Evolutionary conservation across 2,888 invertebrate genomes (phyloP).

Genomic region (Drosophila aldrichi): DNA sequence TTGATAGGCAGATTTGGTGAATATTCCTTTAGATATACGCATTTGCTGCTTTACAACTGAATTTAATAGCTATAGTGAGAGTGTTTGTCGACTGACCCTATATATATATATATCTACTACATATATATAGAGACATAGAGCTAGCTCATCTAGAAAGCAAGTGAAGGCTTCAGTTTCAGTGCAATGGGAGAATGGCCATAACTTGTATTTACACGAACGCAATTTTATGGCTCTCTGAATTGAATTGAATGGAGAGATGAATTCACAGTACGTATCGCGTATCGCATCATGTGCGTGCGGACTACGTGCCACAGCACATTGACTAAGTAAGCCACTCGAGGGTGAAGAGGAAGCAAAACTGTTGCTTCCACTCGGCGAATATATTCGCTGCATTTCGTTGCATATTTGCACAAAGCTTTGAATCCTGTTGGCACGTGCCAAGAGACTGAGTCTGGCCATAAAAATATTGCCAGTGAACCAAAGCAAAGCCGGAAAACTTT

Average conservation of each 20-base stretch:
- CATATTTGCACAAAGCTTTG: conserved; percentile 31
- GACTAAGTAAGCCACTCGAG: conserved; percentile 1
- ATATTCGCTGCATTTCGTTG: conserved; percentile 41
- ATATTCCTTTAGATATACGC: conserved; percentile 38
- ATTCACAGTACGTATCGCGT: conserved; percentile 43
- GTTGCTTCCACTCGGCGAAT: conserved; percentile 37
- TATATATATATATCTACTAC: neutral
- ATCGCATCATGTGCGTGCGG: conserved; percentile 45
- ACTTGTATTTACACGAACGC: conserved; percentile 47
- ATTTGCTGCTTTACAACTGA: conserved; percentile 54
- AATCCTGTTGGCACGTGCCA: conserved; percentile 32
- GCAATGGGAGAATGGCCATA: conserved; percentile 45
- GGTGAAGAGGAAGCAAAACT: conserved; percentile 26
- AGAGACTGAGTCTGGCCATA: conserved; percentile 23
- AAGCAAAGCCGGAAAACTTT: conserved; percentile 39
- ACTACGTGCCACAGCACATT: conserved; percentile 55
- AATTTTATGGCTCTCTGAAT: conserved; percentile 42
- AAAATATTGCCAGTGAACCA: conserved; percentile 40
- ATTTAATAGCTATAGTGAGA: conserved; percentile 48
- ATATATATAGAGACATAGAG: neutral
- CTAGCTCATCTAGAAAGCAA: conserved; percentile 8
- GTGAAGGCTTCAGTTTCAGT: conserved; percentile 42
- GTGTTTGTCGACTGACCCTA: neutral
- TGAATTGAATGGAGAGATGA: conserved; percentile 40
- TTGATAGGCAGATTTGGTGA: conserved; percentile 37